phyloP scores from a whole-genome alignment of 1,140 invertebrate genomes.

The Octopus sinensis region DNA sequence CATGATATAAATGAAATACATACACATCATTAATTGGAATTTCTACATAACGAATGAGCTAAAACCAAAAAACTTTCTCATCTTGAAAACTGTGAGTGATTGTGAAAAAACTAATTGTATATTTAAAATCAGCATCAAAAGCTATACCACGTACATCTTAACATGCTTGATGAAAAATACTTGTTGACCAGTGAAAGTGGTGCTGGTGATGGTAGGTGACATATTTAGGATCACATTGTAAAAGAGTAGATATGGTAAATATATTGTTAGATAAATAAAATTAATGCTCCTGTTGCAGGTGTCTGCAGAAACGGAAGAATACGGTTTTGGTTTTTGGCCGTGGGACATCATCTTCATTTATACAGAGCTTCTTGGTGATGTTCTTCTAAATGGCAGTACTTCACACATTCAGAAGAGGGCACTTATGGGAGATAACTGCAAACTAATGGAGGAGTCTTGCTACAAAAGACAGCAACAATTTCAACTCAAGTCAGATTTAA shows the following conservation, averaged over 20 bases:
- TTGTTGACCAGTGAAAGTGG: background rate
- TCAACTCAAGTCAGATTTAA: background rate
- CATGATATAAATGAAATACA: too few species aligned
- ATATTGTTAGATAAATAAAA: background rate
- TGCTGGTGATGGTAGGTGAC: background rate
- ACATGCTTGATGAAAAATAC: background rate
- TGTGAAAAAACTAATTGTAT: too few species aligned
- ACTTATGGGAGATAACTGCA: conserved; percentile 42
- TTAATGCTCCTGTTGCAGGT: background rate
- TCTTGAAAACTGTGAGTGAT: too few species aligned
- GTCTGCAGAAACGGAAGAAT: background rate
- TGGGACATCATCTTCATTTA: conserved; percentile 55
- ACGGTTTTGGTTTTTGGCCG: conserved; percentile 44
- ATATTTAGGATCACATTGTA: background rate
- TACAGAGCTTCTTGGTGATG: conserved; percentile 47
- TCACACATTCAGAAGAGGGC: conserved; percentile 52
- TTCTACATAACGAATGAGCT: too few species aligned
- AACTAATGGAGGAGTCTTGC: conserved; percentile 23
- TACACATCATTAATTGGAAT: too few species aligned
- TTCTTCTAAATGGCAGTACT: conserved; percentile 47
- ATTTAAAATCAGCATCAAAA: background rate
- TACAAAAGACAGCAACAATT: background rate
- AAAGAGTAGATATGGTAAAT: background rate
- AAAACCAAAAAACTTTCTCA: too few species aligned
- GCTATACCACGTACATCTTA: background rate